phyloP scores from a whole-genome alignment of 2,797 vertebrate genomes.

The Columba guinea region DNA sequence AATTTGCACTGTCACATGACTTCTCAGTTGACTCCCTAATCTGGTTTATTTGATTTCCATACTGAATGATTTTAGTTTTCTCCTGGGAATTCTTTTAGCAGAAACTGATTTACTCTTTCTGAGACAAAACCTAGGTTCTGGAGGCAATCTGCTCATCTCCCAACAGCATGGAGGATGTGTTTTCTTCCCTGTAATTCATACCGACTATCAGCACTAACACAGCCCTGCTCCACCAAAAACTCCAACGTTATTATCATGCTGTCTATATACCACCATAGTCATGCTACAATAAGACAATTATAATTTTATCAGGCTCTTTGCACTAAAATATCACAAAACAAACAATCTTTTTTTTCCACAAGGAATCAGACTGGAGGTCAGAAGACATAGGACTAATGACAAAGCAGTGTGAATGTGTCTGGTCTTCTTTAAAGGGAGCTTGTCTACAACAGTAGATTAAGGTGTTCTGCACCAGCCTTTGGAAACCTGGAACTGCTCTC shows the following conservation, averaged over 20 bases:
- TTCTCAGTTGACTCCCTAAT: neutral
- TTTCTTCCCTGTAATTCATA: neutral
- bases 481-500: neutral
- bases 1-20: neutral
- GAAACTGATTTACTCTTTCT: neutral
- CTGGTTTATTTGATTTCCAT: neutral
- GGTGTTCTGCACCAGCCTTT: neutral
- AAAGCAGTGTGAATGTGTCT: neutral
- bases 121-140: neutral
- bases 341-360: neutral
- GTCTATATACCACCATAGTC: neutral
- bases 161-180: neutral
- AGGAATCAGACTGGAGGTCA: neutral
- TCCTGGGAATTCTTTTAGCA: neutral
- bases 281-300: neutral
- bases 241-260: neutral
- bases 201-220: neutral
- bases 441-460: neutral
- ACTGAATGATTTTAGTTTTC: neutral
- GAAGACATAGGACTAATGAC: neutral
- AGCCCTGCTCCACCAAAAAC: neutral
- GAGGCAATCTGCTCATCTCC: neutral
- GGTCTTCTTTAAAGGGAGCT: neutral
- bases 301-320: neutral
- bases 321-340: neutral